Percentiles rank a stretch among this genome's conserved stretches.
These are phyloP conservation scores for Acyrthosiphon pisum DNA, from an alignment of 1,140 invertebrate genomes.

Conservation along the genomic window DNA sequence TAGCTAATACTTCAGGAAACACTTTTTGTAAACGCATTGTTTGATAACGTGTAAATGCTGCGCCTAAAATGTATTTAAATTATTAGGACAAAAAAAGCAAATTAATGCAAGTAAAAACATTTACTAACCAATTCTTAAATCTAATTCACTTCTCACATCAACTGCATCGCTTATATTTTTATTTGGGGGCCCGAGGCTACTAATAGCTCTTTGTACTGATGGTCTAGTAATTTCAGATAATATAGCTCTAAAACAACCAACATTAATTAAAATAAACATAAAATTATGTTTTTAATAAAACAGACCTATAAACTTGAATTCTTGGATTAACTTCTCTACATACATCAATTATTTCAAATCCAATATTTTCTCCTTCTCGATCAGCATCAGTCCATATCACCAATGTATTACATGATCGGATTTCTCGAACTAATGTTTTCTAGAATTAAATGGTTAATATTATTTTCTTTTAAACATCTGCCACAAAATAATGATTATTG, in stretches of 20 bases:
- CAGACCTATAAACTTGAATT: constrained; percentile 74
- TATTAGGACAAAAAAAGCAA: background rate
- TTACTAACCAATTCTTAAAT: constrained; percentile 87
- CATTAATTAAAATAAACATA: constrained; percentile 58
- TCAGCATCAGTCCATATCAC: constrained; percentile 99
- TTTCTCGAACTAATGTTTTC: constrained; percentile 84
- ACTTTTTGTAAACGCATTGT: constrained; percentile 87
- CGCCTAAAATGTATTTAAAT: constrained; percentile 70
- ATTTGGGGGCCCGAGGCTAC: constrained; percentile 82
- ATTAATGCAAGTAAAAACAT: background rate
- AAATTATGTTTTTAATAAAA: background rate
- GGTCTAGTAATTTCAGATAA: constrained; percentile 96
- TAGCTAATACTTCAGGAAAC: constrained; percentile 78
- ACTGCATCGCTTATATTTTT: constrained; percentile 91
- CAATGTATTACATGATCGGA: constrained; percentile 76
- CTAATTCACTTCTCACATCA: constrained; percentile 92
- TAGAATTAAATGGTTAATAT: constrained; percentile 63
- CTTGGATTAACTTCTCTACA: constrained; percentile 82
- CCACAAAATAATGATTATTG: background rate
- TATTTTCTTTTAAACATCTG: background rate
- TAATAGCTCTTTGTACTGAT: constrained; percentile 82
- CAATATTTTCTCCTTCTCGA: constrained; percentile 99
- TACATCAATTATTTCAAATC: constrained; percentile 95
- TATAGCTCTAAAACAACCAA: constrained; percentile 73
- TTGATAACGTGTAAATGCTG: constrained; percentile 98